phyloP scores from a whole-genome alignment of 2,888 invertebrate species.

The Pollenia angustigena region DNA sequence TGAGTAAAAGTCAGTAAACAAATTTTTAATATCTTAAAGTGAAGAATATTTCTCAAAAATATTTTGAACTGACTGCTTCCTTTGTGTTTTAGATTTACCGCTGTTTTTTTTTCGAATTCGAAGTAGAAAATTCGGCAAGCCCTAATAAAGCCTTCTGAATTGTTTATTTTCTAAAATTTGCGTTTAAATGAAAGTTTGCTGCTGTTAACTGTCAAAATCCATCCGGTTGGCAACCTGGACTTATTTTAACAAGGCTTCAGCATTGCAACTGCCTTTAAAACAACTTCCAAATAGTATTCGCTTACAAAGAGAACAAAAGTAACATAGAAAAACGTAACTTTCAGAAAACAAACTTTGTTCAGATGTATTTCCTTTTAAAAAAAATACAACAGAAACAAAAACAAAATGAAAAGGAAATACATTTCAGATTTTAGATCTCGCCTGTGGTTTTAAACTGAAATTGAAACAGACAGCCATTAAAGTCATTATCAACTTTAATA shows the following conservation, averaged over 20 bases:
- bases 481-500: conserved; percentile 32
- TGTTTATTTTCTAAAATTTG: neutral
- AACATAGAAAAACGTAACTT: conserved; percentile 9
- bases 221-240: conserved; percentile 5
- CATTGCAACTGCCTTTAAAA: neutral
- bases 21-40: too few relatives aligned
- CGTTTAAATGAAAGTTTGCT: neutral
- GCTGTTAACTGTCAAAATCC: conserved; percentile 21
- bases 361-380: conserved; percentile 23
- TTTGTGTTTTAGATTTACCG: too few relatives aligned
- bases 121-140: too few relatives aligned
- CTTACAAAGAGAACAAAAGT: neutral
- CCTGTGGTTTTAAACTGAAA: neutral
- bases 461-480: conserved; percentile 21
- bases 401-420: conserved; percentile 34
- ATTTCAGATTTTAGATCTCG: conserved; percentile 7
- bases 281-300: neutral
- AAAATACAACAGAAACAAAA: conserved; percentile 10
- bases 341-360: conserved; percentile 11
- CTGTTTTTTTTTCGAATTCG: too few relatives aligned
- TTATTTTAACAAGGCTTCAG: neutral
- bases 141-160: too few relatives aligned
- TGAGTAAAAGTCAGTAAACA: too few relatives aligned
- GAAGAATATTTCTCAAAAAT: too few relatives aligned
- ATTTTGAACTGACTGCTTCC: too few relatives aligned